phyloP scores from a whole-genome alignment of 1,140 invertebrate genomes.

The Trichonephila clavipes region DNA sequence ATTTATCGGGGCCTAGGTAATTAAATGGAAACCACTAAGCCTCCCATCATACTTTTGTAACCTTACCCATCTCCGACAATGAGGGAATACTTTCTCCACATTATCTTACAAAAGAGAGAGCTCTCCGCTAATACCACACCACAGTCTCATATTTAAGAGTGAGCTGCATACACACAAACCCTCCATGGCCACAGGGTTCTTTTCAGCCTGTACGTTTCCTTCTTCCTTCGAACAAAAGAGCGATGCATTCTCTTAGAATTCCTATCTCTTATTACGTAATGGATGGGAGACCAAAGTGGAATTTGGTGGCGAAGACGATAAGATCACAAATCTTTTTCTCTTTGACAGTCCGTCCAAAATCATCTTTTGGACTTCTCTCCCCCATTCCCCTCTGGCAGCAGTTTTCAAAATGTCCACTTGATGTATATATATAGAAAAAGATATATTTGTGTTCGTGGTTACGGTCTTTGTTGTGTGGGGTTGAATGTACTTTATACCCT shows the following conservation, averaged over 20 bases:
- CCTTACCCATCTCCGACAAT: not conserved
- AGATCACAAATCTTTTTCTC: slow-evolving; percentile 63
- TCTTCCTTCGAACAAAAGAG: slow-evolving; percentile 51
- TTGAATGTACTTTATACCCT: slow-evolving; percentile 55
- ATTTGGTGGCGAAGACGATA: slow-evolving; percentile 57
- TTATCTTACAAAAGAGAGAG: slow-evolving; percentile 14
- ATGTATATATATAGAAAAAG: slow-evolving; percentile 53
- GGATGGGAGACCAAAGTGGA: slow-evolving; percentile 71
- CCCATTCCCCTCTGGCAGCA: not conserved
- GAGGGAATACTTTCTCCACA: not conserved
- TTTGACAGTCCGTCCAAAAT: slow-evolving; percentile 73
- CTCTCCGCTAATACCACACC: not conserved
- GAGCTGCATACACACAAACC: not conserved
- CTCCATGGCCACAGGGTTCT: not conserved
- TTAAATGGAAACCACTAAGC: slow-evolving; percentile 26
- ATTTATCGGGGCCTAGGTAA: not conserved
- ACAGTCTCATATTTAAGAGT: not conserved
- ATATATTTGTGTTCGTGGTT: slow-evolving; percentile 15
- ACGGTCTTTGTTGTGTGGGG: slow-evolving; percentile 33
- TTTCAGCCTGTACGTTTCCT: slow-evolving; percentile 44
- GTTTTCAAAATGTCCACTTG: slow-evolving; percentile 71
- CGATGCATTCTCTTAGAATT: slow-evolving; percentile 37
- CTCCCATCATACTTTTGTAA: slow-evolving; percentile 9
- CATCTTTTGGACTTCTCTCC: slow-evolving; percentile 31
- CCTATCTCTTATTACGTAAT: slow-evolving; percentile 73